phyloP scores from a whole-genome alignment of 2,113 vertebrate species.

The Ammodytes dubius region DNA sequence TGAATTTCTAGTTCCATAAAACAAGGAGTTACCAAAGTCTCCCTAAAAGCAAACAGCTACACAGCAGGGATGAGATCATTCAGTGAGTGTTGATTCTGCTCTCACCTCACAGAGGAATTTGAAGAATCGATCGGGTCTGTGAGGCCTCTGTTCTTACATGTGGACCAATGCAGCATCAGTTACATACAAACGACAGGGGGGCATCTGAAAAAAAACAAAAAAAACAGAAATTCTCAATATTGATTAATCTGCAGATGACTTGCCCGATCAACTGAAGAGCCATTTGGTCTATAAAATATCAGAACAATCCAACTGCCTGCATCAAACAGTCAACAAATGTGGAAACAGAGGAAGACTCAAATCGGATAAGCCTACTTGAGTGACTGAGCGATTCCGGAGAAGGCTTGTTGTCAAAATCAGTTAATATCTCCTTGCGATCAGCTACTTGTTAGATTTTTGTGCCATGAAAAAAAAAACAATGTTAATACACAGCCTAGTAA shows the following conservation, averaged over 20 bases:
- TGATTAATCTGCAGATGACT: neutral
- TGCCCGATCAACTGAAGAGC: neutral
- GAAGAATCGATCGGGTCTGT: neutral
- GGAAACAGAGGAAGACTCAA: too few relatives aligned
- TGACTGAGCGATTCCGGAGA: too few relatives aligned
- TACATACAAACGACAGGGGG: neutral
- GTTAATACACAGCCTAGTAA: too few relatives aligned
- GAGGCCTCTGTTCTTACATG: constrained; percentile 43
- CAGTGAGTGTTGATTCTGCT: neutral
- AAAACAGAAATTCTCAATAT: neutral
- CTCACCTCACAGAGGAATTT: constrained; percentile 33
- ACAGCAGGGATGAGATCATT: neutral
- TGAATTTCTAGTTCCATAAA: neutral
- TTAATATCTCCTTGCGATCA: too few relatives aligned
- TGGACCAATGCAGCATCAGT: constrained; percentile 8
- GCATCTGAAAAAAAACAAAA: constrained; percentile 12
- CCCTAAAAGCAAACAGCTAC: neutral
- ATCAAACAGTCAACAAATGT: too few relatives aligned
- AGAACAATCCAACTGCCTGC: too few relatives aligned
- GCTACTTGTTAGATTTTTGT: too few relatives aligned
- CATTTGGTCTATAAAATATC: neutral
- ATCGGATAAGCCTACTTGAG: too few relatives aligned
- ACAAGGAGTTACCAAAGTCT: too few relatives aligned
- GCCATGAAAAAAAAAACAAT: too few relatives aligned
- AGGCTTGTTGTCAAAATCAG: too few relatives aligned